Evolutionary conservation across 2,797 vertebrate species (phyloP), one percentile per base, ranked within the genome.

Genomic region (Melanotaenia trifasciata): DNA sequence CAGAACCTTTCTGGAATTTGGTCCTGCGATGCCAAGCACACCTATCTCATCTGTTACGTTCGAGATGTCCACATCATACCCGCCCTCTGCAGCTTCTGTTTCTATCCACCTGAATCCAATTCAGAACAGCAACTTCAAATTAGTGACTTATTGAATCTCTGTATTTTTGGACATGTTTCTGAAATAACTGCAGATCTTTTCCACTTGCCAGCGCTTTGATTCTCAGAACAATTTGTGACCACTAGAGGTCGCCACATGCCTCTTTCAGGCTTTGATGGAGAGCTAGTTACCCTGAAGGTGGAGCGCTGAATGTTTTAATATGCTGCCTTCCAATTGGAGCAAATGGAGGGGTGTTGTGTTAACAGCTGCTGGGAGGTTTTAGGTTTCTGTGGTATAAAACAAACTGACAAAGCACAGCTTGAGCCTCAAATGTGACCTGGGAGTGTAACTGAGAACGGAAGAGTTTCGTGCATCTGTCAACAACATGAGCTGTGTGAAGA

Each of bases 11-110:
- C 97, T 95, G 2, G 97, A 91, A 38, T 87, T 94, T 0, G 98
- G 98, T 58, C 98, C 98, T 0, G 98, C 96, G 1, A 99, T 60
- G 11, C 98, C 96, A 50, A 99, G 89, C 67, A 99, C 98, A 1
- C 98, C 98, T 0, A 96, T 82, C 2, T 95, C 93, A 9, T 99
- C 96, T 0, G 98, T 98, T 40, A 97, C 9, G 2, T 99, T 99
- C 71, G 77, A 89, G 87, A 99, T 96, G 71, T 95, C 92, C 59
- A 96, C 95, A 5, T 94, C 86, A 33, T 96, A 97, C n/a, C 87
- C 88, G 0, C 95, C 96, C 5, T 90, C 91, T 2, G 58, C 35
- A 51, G 92, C 92, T 69, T 95, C 93, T n/a, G 91, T 87, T 92
- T 99, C 97, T 40, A 99, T 97, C 97, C 97, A 99, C 86, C 98